Base-by-base conservation (phyloP, 2,113 vertebrate species). In the Pteropus alecto region DNA sequence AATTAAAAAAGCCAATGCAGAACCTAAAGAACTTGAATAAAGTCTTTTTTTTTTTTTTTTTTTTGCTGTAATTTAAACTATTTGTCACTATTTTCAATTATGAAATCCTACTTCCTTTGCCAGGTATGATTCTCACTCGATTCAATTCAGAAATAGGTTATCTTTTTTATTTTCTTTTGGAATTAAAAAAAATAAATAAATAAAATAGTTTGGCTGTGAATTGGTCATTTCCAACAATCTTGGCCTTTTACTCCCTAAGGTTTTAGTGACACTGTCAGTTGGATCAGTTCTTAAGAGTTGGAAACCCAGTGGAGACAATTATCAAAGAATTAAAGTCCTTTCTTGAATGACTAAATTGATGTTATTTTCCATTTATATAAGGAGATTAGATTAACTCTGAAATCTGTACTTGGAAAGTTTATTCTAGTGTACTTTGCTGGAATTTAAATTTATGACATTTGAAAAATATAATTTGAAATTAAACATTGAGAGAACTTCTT, bases 371-470 rank as follows among this genome's bases (percentile, higher is more conserved):
- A 33, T 33, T 87, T 84, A 61, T n/a, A 71, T 56, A 85, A 92
- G 21, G 26, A 70, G 5, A 84, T 12, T 67, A 10, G 7, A 87
- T 68, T 96, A 73, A 78, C 35, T 2, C 13, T 90, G 8, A 87
- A 87, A 87, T 74, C 43, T 83, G 6, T 41, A 30, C 38, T 60
- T 93, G 43, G 10, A 90, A 87, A 74, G 7, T 24, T 97, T 93
- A 94, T 76, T 87, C 26, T 46, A 68, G 18, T 71, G 13, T 92
- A 68, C 73, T 86, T 93, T 35, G 2, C 41, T 89, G 22, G 18
- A 86, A 73, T 89, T 78, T 84, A 89, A 92, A 68, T 93, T 79
- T 16, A 54, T 95, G 48, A 82, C 41, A 78, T 90, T 96, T 93
- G 70, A 74, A 96, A 95, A 70, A 87, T 71, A 11, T 43, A 68